Evolutionary conservation across 2,113 vertebrate species (phyloP), one percentile per base, ranked within the genome.

Genomic region (Bufo bufo): DNA sequence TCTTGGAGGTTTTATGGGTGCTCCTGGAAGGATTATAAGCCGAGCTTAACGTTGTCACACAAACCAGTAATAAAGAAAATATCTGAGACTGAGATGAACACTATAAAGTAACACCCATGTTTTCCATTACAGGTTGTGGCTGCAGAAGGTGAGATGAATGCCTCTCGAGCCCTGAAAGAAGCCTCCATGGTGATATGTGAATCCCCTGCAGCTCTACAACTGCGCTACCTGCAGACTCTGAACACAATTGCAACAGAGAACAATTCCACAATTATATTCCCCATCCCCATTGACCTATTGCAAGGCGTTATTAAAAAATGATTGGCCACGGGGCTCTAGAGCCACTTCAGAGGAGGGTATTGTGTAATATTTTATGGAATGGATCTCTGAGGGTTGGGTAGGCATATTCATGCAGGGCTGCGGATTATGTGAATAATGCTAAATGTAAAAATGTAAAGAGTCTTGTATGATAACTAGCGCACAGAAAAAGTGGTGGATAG

Each of bases 191-290:
- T 97, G n/a, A 94, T 97, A 43, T 3, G 93, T 0, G 94, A 98
- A 90, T 94, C 97, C 0, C 96, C 94, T 0, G 91, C 95, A 6
- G 96, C 90, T 50, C 95, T 98, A 9, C 97, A 96, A 59, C 94
- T 98, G 85, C 90, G 93, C 75, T 98, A 97, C 93, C 94, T 98
- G 87, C 97, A 98, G 92, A 96, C 95, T 0, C 92, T 97, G 63
- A 93, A 88, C 92, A 91, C 92, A 2, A 94, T 98, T 4, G 96
- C 97, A 78, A 91, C 94, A 0, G 94, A 97, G 93, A 96, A 96
- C 91, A 97, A 97, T 91, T 99, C 96, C 84, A 97, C 97, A 85
- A 96, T 97, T 33, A 78, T 97, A 89, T 97, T 99, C 89, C 96
- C 97, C 50, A 88, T 98, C 89, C 97, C 97, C 49, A 92, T 97